Base-by-base conservation (phyloP, 1,140 invertebrate species). In the Orius insidiosus region DNA sequence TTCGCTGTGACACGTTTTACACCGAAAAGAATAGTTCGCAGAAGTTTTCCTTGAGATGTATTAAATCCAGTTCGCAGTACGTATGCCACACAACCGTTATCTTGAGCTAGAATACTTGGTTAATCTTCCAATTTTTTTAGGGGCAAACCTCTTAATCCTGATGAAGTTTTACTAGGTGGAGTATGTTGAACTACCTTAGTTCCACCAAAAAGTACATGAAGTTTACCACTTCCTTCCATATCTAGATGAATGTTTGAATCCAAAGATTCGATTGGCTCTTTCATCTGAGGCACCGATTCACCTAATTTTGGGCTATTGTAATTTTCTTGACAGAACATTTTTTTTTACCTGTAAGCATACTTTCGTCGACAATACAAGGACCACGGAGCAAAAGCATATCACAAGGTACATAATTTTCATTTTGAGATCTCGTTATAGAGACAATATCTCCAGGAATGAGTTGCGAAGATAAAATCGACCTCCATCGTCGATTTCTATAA, bases 281-380 rank as follows among this genome's bases (percentile, higher is more conserved):
- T 99, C 92, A 98, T 98, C 66, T 98, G 94, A 5, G 96, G 96
- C n/a, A 99, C 90, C 52, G 90, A 96, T 68, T 94, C 89, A 41
- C 80, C 74, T 71, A 48, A 14, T n/a, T n/a, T n/a, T n/a, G n/a
- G n/a, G n/a, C n/a, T n/a, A n/a, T n/a, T n/a, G n/a, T n/a, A n/a
- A n/a, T n/a, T n/a, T n/a, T n/a, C n/a, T n/a, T n/a, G n/a, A n/a
- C n/a, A n/a, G n/a, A n/a, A n/a, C n/a, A n/a, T n/a, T n/a, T n/a
- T n/a, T 46, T 48, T 55, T 70, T 68, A 65, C 87, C 90, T 45
- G 94, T 98, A 39, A 98, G 68, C 87, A 97, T 95, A 49, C 89
- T 93, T 64, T 98, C 93, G 63, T 98, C 93, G 2, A 97, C 86
- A 56, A 98, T 93, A 62, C 92, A 97, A 11, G 85, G 80, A 15